A percentile compares a stretch with the other conserved stretches of the same genome.
Conservation (phyloP, 2,113 vertebrate genomes). For the Lophotis ruficrista region DNA sequence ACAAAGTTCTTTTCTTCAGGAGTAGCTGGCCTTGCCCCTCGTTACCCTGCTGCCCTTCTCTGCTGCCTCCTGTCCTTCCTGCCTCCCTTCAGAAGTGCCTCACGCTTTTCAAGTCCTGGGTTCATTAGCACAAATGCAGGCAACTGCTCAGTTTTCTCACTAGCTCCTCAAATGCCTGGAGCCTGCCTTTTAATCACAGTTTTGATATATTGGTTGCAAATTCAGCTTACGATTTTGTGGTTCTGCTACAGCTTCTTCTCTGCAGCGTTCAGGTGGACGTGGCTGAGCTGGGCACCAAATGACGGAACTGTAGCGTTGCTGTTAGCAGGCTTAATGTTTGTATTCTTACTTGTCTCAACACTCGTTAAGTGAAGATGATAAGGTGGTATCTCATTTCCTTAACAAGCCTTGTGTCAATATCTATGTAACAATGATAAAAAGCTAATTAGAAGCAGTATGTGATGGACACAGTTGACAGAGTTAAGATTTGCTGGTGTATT, state of each 20-base stretch:
- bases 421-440: neutral
- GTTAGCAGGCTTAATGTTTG: conserved; percentile 31
- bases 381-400: neutral
- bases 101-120: conserved; percentile 79
- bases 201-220: conserved; percentile 61
- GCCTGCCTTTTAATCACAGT: conserved; percentile 55
- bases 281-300: conserved; percentile 30
- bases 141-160: conserved; percentile 54
- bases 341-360: neutral
- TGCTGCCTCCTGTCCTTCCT: conserved; percentile 68
- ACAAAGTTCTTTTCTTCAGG: conserved; percentile 68
- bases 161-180: conserved; percentile 46
- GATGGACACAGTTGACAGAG: neutral
- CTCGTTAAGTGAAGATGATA: neutral
- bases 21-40: conserved; percentile 54
- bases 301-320: neutral
- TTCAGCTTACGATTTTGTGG: neutral
- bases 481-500: neutral
- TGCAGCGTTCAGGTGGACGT: neutral
- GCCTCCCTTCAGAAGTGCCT: conserved; percentile 80
- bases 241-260: conserved; percentile 52
- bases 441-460: neutral
- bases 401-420: neutral
- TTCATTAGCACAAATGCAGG: conserved; percentile 79
- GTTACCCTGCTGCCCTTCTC: conserved; percentile 63